These are phyloP conservation scores for Pavo muticus DNA, from an alignment of 2,113 vertebrate genomes.

Conservation along the genomic window DNA sequence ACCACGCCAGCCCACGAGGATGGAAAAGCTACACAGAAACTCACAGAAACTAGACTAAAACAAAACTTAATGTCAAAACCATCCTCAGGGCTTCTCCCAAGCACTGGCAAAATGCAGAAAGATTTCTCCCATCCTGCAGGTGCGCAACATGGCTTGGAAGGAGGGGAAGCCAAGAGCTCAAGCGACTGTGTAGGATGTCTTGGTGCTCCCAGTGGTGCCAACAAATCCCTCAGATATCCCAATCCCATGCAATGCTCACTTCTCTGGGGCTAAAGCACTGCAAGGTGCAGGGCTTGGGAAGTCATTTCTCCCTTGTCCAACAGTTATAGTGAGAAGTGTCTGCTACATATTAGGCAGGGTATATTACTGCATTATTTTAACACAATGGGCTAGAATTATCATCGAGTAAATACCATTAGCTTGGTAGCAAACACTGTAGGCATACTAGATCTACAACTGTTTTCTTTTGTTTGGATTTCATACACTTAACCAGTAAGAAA, in stretches of 20 bases:
- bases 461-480: background rate
- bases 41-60: background rate
- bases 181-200: background rate
- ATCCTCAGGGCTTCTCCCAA: background rate
- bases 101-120: background rate
- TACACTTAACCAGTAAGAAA: background rate
- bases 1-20: background rate
- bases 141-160: background rate
- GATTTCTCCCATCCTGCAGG: background rate
- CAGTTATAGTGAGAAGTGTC: background rate
- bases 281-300: background rate
- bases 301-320: background rate
- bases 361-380: background rate
- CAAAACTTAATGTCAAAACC: background rate
- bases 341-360: background rate
- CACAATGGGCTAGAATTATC: background rate
- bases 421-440: background rate
- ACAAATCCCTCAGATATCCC: background rate
- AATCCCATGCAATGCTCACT: background rate
- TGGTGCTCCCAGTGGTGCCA: background rate
- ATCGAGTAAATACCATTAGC: background rate
- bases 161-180: background rate
- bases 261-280: background rate
- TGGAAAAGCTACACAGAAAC: background rate
- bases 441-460: background rate